Percentiles rank a stretch among this genome's conserved stretches.
Conservation (phyloP, 1,140 invertebrate species). For the Dinothrombium tinctorium region DNA sequence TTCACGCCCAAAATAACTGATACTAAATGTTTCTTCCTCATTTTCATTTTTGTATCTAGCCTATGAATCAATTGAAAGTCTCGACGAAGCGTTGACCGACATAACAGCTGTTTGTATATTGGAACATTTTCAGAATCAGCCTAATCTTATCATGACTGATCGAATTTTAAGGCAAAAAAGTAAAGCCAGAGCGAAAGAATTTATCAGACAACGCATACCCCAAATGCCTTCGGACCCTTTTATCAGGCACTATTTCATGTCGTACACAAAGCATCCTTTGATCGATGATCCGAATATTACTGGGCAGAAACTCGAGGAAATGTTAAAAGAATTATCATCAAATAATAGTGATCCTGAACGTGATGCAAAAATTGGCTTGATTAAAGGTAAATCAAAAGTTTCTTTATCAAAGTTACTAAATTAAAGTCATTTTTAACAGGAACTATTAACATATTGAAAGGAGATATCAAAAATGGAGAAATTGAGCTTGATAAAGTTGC, state of each 20-base stretch:
- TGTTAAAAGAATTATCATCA: neutral
- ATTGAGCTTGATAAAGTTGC: neutral
- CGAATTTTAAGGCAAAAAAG: slow-evolving; percentile 51
- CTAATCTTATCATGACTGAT: slow-evolving; percentile 52
- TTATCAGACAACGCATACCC: slow-evolving; percentile 35
- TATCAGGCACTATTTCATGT: slow-evolving; percentile 54
- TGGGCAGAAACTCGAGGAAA: slow-evolving; percentile 13
- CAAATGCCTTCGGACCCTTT: slow-evolving; percentile 56
- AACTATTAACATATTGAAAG: slow-evolving; percentile 9
- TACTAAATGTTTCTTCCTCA: too few relatives aligned
- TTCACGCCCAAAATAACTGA: too few relatives aligned
- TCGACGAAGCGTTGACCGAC: slow-evolving; percentile 27
- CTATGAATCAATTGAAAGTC: slow-evolving; percentile 3
- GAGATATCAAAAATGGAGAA: slow-evolving; percentile 8
- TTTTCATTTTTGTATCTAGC: neutral
- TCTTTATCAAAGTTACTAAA: too few relatives aligned
- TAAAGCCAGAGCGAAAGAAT: slow-evolving; percentile 20
- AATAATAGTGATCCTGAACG: neutral
- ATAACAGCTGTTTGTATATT: slow-evolving; percentile 70
- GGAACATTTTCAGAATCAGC: slow-evolving; percentile 59
- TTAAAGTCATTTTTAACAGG: slow-evolving; percentile 6
- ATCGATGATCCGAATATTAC: slow-evolving; percentile 17
- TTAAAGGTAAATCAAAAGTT: slow-evolving; percentile 8
- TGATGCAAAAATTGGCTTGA: slow-evolving; percentile 4
- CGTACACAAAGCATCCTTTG: slow-evolving; percentile 61